Evolutionary conservation across 2,113 vertebrate genomes (phyloP), one percentile per base, ranked within the genome.

Genomic region (Halcyon senegalensis): DNA sequence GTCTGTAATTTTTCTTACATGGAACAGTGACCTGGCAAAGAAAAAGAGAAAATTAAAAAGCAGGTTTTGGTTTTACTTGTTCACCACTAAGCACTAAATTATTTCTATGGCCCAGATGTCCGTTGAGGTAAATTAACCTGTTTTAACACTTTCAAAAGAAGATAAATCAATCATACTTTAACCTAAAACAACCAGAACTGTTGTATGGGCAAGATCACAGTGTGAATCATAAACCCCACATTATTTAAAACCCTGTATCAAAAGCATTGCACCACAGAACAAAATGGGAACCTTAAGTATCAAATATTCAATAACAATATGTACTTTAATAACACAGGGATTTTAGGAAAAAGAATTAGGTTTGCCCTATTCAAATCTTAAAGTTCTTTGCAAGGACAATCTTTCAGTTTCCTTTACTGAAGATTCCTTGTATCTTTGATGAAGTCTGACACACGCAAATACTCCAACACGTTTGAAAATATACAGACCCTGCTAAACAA

Each of bases 1-100:
- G 87, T 93, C 90, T 66, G 93, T 27, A 89, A 92, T 91, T 96
- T 94, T 76, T 88, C 89, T 97, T 96, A 97, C 82, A 95, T 68
- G 77, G 82, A 97, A 94, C 17, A 96, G 85, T 63, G 87, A 96
- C 85, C 98, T 98, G 95, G 30, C 17, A 77, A 95, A 95, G 55
- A 95, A 77, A 95, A 88, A 96, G 0, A 87, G 44, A 51, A 75
- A 87, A 63, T 93, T 28, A 96, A 53, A 78, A 86, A 39, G 21
- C 7, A 67, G 25, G 31, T 58, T 82, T 37, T 39, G 5, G 8
- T 43, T 89, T 75, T 27, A 72, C 28, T 66, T 84, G 10, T n/a
- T 74, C 62, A 63, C 28, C 74, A 35, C 43, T 86, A 64, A 41
- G 46, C 5, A 74, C 12, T n/a, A 53, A 25, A 4, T 44, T 63